phyloP scores from a whole-genome alignment of 1,140 invertebrate species.

The Leptoteleia sp. region DNA sequence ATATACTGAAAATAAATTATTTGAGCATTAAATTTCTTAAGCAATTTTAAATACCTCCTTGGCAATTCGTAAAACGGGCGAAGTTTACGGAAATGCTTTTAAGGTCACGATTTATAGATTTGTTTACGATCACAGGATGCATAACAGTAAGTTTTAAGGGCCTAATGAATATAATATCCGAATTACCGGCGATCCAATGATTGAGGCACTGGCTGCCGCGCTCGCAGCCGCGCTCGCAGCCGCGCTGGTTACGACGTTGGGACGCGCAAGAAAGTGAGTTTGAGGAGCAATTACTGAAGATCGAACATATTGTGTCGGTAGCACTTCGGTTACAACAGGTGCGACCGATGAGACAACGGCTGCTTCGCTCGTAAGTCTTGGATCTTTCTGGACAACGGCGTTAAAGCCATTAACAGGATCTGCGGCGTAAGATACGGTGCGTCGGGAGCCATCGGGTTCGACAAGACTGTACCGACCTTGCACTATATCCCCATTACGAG shows the following conservation, averaged over 20 bases:
- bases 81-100: too few relatives aligned
- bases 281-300: slow-evolving; percentile 44
- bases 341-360: slow-evolving; percentile 60
- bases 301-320: slow-evolving; percentile 40
- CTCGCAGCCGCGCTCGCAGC: slow-evolving; percentile 38
- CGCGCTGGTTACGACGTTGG: slow-evolving; percentile 33
- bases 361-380: slow-evolving; percentile 66
- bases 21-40: too few relatives aligned
- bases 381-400: slow-evolving; percentile 79
- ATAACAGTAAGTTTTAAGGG: neutral
- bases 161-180: slow-evolving; percentile 36
- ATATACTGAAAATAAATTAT: too few relatives aligned
- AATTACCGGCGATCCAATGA: slow-evolving; percentile 39
- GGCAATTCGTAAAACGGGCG: too few relatives aligned
- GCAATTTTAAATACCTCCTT: too few relatives aligned
- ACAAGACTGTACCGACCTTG: slow-evolving; percentile 80
- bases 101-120: slow-evolving; percentile 6
- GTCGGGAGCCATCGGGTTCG: slow-evolving; percentile 79
- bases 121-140: neutral
- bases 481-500: slow-evolving; percentile 79
- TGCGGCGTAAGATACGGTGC: slow-evolving; percentile 79
- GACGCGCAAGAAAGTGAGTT: slow-evolving; percentile 35
- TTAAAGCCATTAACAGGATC: slow-evolving; percentile 81
- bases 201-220: slow-evolving; percentile 33
- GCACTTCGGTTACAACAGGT: slow-evolving; percentile 36